Base-by-base conservation (phyloP, 2,797 vertebrate species). In the Sebastes hopkinsi region DNA sequence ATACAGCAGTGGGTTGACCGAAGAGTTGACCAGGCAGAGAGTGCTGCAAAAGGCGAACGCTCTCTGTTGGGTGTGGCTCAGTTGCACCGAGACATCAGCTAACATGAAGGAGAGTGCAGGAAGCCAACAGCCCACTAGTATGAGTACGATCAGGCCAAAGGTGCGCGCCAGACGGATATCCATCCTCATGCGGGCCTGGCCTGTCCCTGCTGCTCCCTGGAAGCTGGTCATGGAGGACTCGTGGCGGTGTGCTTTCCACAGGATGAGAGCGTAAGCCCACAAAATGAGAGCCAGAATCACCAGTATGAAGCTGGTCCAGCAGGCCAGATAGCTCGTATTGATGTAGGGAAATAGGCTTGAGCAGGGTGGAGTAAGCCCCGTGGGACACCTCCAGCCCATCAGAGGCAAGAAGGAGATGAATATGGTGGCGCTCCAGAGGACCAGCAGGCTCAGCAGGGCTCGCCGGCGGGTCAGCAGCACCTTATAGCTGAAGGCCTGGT, bases 31-130 rank as follows among this genome's bases (percentile, higher is more conserved):
- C 42, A 99, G 95, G 82, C 97, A 99, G 62, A 99, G 96, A 50
- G 96, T 97, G 93, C 97, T 96, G 89, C 96, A 98, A 89, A 98
- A 99, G 83, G 98, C 97, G 1, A 98, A 99, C 50, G 90, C 94
- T 77, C 95, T 94, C 93, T 95, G 96, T 65, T 96, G 92, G 23
- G 1, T 27, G 0, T 1, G 13, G 4, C 71, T 95, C 64, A 98
- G 90, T 0, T 3, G 9, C 54, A 82, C 5, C 0, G 92, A 88
- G 83, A 97, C 46, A 50, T 99, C 98, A 55, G 94, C 94, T 56
- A 92, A 64, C 96, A 99, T 98, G 83, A 99, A 96, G 59, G 75
- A 56, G 7, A 99, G 95, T 0, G 84, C 95, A 0, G 98, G 98
- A 2, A 97, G 91, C 98, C 98, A 99, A 94, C 97, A 99, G 5